phyloP scores from a whole-genome alignment of 2,797 vertebrate genomes.

The Cyprinella venusta region DNA sequence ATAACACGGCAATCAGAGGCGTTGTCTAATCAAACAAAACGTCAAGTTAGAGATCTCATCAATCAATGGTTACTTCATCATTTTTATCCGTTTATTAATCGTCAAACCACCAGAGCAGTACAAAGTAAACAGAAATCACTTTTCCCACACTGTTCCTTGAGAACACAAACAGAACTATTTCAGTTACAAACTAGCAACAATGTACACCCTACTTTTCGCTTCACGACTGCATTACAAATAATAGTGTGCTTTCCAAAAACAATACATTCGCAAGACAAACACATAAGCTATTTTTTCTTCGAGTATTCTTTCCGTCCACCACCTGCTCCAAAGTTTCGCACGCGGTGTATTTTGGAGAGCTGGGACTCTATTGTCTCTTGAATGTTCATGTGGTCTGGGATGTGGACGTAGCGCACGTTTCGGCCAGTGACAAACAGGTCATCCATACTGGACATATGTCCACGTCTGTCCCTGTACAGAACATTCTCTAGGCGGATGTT shows the following conservation, averaged over 20 bases:
- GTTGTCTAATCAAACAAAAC: not conserved
- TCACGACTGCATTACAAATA: not conserved
- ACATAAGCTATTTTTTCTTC: conserved; percentile 66
- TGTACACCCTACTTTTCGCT: not conserved
- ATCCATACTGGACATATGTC: conserved; percentile 74
- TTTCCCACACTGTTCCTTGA: conserved; percentile 12
- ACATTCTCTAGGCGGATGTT: conserved; percentile 88
- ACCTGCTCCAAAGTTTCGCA: conserved; percentile 82
- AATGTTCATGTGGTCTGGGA: conserved; percentile 90
- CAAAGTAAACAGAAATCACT: not conserved
- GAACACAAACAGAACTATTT: not conserved
- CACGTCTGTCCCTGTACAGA: conserved; percentile 82
- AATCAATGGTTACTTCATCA: not conserved
- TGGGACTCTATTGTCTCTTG: conserved; percentile 84
- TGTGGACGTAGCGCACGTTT: conserved; percentile 92
- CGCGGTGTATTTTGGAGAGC: conserved; percentile 84
- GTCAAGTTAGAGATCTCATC: not conserved
- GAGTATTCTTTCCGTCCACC: conserved; percentile 85
- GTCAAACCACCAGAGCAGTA: not conserved
- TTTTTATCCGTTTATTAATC: not conserved
- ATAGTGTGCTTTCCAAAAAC: not conserved
- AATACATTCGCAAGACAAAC: not conserved
- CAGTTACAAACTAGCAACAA: not conserved
- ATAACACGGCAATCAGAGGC: not conserved
- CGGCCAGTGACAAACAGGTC: conserved; percentile 91